These are phyloP conservation scores for Palloptera scutellata DNA, from an alignment of 2,888 invertebrate species.

Conservation along the genomic window DNA sequence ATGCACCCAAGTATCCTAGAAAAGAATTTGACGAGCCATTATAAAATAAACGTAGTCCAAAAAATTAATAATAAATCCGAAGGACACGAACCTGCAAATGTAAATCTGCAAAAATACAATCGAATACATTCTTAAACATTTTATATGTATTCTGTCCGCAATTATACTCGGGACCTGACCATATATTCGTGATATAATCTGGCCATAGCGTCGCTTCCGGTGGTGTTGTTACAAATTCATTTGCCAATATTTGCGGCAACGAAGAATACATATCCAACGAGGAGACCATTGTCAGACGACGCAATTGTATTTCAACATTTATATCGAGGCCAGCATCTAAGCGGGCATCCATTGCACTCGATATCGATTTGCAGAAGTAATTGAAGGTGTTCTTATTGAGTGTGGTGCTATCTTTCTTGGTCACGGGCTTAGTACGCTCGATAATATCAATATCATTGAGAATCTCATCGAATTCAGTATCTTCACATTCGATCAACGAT, in stretches of 20 bases:
- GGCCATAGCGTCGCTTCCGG: constrained; percentile 64
- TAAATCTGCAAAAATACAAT: constrained; percentile 73
- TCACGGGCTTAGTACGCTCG: constrained; percentile 69
- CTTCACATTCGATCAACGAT: constrained; percentile 81
- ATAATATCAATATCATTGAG: constrained; percentile 75
- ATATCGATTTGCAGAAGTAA: constrained; percentile 66
- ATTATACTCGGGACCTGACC: constrained; percentile 67
- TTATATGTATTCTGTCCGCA: constrained; percentile 65
- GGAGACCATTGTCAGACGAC: constrained; percentile 75
- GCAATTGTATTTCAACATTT: constrained; percentile 77
- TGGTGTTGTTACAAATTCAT: constrained; percentile 57
- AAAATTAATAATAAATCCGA: background rate
- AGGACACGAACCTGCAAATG: constrained; percentile 65
- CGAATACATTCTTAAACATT: constrained; percentile 76
- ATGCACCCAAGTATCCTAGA: constrained; percentile 75
- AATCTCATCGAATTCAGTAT: constrained; percentile 82
- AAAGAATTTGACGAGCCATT: constrained; percentile 13
- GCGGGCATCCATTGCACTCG: constrained; percentile 78
- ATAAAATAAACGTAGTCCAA: background rate
- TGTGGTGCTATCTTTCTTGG: constrained; percentile 65
- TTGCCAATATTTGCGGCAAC: constrained; percentile 60
- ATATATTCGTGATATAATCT: constrained; percentile 63
- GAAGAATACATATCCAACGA: constrained; percentile 63
- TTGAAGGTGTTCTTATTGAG: constrained; percentile 62
- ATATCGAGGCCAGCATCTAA: constrained; percentile 82